These are phyloP conservation scores for Chrysaora quinquecirrha DNA, from an alignment of 30 jellyfish, hydroid and myxozoan species.

Conservation along the genomic window DNA sequence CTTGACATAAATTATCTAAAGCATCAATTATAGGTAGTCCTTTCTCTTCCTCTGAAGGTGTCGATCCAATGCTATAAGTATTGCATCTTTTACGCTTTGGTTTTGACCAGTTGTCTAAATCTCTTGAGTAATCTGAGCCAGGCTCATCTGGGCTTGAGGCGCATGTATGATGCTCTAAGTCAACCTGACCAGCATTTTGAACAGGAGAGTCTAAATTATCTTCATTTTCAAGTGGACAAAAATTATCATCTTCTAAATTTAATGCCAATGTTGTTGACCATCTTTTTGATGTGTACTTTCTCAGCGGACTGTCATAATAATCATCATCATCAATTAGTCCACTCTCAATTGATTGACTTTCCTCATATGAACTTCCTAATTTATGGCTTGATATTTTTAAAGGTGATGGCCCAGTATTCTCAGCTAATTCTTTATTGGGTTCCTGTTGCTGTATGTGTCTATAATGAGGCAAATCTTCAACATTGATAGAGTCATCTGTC, in stretches of 20 bases:
- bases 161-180: background rate
- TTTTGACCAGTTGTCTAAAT: conserved; percentile 5
- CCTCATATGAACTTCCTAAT: background rate
- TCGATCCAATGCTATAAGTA: conserved; percentile 71
- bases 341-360: background rate
- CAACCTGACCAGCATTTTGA: conserved; percentile 4
- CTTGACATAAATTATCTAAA: conserved; percentile 83
- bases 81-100: conserved; percentile 62
- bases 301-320: conserved; percentile 36
- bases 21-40: conserved; percentile 95
- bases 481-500: too few species aligned
- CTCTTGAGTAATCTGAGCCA: background rate
- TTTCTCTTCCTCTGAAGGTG: conserved; percentile 80
- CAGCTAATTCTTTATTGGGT: too few species aligned
- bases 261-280: conserved; percentile 59
- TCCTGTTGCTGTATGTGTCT: too few species aligned
- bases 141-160: conserved; percentile 24
- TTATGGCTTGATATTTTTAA: conserved; percentile 25
- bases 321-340: conserved; percentile 10
- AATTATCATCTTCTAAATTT: conserved; percentile 33
- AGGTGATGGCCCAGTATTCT: conserved; percentile 22
- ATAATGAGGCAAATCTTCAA: too few species aligned
- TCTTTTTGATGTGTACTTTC: conserved; percentile 33
- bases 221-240: conserved; percentile 21
- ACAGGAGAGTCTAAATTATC: conserved; percentile 14